Evolutionary conservation across 2,888 invertebrate species (phyloP), one percentile per base, ranked within the genome.

Genomic region (Nomada flava): DNA sequence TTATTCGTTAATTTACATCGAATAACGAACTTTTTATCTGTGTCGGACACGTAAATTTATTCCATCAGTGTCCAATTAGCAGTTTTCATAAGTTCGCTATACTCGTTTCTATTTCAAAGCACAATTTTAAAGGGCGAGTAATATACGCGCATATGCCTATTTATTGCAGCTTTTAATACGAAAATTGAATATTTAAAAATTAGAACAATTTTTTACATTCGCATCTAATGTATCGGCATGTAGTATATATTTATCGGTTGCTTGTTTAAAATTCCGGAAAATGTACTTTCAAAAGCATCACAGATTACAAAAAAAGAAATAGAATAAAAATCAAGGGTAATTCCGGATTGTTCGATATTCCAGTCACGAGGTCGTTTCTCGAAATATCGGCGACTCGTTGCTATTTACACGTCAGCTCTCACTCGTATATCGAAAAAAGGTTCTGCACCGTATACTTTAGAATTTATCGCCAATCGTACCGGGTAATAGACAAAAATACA

Each of bases 361-460:
- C 70, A 71, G 59, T 79, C 71, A 76, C 71, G 57, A 23, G 20
- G 20, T 63, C 52, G 47, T 68, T 70, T 57, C 59, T 50, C 67
- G 64, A 82, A 78, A 82, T 84, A 81, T 76, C 64, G 53, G 26
- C 70, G 44, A 53, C 67, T 68, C 78, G 26, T 79, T 57, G 62
- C 72, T 75, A 72, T 77, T 82, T 85, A 75, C 59, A 75, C 71
- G 42, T 77, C 53, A 57, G 67, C 71, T 76, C 64, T 76, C 26
- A 26, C n/a, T n/a, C 67, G 60, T 82, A 82, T 82, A 84, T 85
- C 62, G 62, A 20, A 44, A 85, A 52, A 76, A 67, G 73, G 26
- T 50, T 64, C 59, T 71, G 64, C 74, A 68, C 65, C 62, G 57
- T 79, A 79, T 67, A 68, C n/a, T 57, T 52, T 59, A 60, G 76